Base-by-base conservation (phyloP, 2,113 vertebrate species). In the Cyphomyrus discorhynchus region DNA sequence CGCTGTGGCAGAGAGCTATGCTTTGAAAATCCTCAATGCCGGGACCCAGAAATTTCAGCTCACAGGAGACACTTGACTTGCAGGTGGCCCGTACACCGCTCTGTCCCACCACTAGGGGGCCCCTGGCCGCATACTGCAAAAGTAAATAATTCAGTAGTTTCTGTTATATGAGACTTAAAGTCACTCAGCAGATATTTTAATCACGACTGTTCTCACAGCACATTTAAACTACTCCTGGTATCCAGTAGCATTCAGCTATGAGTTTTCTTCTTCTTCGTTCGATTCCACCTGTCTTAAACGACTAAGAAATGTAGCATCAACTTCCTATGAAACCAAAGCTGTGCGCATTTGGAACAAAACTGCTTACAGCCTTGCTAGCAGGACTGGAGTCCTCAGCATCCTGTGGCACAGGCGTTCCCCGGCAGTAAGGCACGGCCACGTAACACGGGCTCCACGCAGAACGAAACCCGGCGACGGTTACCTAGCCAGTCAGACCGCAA, bases 401-500 rank as follows among this genome's bases (percentile, higher is more conserved):
- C 83, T 49, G 83, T n/a, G n/a, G 82, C 46, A 11, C 24, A 83
- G 6, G 49, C 46, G 0, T n/a, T 83, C 21, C 42, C 35, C 1
- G 0, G 45, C 46, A 8, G 3, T 31, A 39, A 13, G 31, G 10
- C 21, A 8, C 2, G 21, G 15, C 21, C 19, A 31, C 6, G 74
- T 7, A 39, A 80, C 31, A 2, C 21, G 21, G 24, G 45, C 9
- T 11, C 70, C 2, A 89, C 15, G 83, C 53, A 92, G 13, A 91
- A 27, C 19, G 70, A 90, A 92, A 91, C 83, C 52, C 19, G n/a
- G 6, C 6, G 11, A 1, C 86, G 52, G 90, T 86, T 88, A 88
- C 80, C 27, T 35, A 24, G 39, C 3, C 19, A 85, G 35, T 53
- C 70, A 84, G 83, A 13, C 11, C 21, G 58, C 49, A 85, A 5